A percentile compares a stretch with the other conserved stretches of the same genome.
Conservation (phyloP, 2,113 vertebrate species). For the Deroptyus accipitrinus region DNA sequence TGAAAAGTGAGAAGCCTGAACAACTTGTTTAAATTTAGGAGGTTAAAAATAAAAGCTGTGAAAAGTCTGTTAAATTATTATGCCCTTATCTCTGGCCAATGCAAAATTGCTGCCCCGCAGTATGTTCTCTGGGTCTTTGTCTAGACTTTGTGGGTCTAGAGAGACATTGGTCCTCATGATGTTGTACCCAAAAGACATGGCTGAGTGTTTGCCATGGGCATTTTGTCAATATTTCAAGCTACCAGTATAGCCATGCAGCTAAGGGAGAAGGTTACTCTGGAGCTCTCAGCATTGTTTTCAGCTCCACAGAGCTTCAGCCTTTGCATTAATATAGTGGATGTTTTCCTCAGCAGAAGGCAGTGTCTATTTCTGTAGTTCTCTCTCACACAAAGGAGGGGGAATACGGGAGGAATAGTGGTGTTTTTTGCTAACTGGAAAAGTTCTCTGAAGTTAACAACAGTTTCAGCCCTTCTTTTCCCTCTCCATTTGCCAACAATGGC, state of each 20-base stretch:
- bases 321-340: not conserved
- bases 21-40: not conserved
- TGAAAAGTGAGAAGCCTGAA: not conserved
- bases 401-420: not conserved
- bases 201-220: not conserved
- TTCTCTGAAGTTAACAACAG: not conserved
- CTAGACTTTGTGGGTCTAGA: not conserved
- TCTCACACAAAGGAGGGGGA: not conserved
- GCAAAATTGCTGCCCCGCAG: not conserved
- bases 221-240: not conserved
- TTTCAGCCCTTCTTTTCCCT: not conserved
- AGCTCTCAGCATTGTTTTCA: not conserved
- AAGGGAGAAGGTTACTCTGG: not conserved
- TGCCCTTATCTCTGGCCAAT: not conserved
- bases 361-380: not conserved
- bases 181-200: fast-evolving
- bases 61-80: not conserved
- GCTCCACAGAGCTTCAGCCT: not conserved
- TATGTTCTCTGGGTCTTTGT: not conserved
- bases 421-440: not conserved
- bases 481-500: not conserved
- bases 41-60: not conserved
- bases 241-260: fast-evolving
- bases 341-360: not conserved
- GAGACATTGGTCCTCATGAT: not conserved